A percentile compares a stretch with the other conserved stretches of the same genome.
Conservation (phyloP, 2,113 vertebrate genomes). For the Oxyura jamaicensis region DNA sequence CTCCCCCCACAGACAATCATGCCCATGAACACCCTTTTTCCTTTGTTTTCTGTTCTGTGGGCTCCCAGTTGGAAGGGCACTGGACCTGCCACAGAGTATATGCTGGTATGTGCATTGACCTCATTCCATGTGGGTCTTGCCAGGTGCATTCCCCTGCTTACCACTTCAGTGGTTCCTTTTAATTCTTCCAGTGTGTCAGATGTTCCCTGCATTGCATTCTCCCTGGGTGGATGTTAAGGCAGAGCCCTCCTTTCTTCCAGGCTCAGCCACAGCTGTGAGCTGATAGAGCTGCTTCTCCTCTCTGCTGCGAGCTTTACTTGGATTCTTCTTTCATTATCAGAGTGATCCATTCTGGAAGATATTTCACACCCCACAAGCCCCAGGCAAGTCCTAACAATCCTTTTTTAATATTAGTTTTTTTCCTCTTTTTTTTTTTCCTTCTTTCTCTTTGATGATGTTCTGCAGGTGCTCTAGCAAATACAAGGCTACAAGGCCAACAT, state of each 20-base stretch:
- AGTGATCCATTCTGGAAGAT: constrained; percentile 64
- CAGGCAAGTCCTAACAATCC: constrained; percentile 56
- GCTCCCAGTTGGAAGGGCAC: not conserved
- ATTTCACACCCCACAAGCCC: constrained; percentile 44
- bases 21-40: not conserved
- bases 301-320: constrained; percentile 57
- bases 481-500: constrained; percentile 8
- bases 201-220: constrained; percentile 68
- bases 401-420: not conserved
- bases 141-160: constrained; percentile 17
- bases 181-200: constrained; percentile 39
- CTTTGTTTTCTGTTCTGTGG: not conserved
- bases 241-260: constrained; percentile 48
- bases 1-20: not conserved
- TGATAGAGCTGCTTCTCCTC: constrained; percentile 49
- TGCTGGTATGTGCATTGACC: not conserved
- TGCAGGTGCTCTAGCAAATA: constrained; percentile 57
- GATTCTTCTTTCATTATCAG: constrained; percentile 73
- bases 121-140: constrained; percentile 16
- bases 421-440: not conserved
- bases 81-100: not conserved
- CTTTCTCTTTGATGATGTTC: constrained; percentile 40
- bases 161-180: not conserved
- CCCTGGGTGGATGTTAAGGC: constrained; percentile 66
- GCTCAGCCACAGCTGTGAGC: constrained; percentile 59